A percentile compares a stretch with the other conserved stretches of the same genome.
Evolutionary conservation across 30 jellyfish, hydroid and myxozoan species (phyloP).

Genomic region (Aurelia aurita complex sp. Pacific): DNA sequence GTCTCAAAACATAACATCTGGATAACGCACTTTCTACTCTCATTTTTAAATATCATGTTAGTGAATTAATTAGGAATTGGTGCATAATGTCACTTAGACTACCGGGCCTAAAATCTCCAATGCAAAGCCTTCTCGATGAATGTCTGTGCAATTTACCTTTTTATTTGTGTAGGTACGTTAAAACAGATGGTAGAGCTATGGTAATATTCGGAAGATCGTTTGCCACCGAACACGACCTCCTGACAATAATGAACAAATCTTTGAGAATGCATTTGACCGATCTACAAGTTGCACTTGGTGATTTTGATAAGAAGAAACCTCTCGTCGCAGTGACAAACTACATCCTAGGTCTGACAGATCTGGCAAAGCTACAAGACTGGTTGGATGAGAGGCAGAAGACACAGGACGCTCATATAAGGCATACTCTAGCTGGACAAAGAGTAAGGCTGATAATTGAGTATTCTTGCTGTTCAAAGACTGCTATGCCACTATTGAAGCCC

Average conservation of each 20-base stretch:
- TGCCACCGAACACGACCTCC: conserved; percentile 38
- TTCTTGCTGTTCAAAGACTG: conserved; percentile 47
- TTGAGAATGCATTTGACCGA: conserved; percentile 35
- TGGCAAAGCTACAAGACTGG: conserved; percentile 28
- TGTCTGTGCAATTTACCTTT: background rate
- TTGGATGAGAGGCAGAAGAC: conserved; percentile 10
- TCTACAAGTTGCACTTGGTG: conserved; percentile 54
- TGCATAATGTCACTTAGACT: too few species aligned
- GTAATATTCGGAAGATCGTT: conserved; percentile 37
- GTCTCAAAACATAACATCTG: too few species aligned
- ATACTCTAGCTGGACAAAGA: conserved; percentile 24
- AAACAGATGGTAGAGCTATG: conserved; percentile 43
- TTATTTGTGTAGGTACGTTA: conserved; percentile 8
- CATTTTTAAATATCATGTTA: too few species aligned
- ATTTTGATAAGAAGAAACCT: conserved; percentile 26
- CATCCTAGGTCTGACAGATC: conserved; percentile 18
- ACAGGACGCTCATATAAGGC: conserved; percentile 41
- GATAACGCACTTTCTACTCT: too few species aligned
- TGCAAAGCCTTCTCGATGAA: too few species aligned
- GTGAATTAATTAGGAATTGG: too few species aligned
- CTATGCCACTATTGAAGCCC: conserved; percentile 15
- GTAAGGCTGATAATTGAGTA: conserved; percentile 27
- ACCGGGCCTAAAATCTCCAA: too few species aligned
- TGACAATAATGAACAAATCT: conserved; percentile 23
- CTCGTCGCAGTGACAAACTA: conserved; percentile 52